These are phyloP conservation scores for Galaxias olidus DNA, from an alignment of 2,797 vertebrate species.

Conservation along the genomic window DNA sequence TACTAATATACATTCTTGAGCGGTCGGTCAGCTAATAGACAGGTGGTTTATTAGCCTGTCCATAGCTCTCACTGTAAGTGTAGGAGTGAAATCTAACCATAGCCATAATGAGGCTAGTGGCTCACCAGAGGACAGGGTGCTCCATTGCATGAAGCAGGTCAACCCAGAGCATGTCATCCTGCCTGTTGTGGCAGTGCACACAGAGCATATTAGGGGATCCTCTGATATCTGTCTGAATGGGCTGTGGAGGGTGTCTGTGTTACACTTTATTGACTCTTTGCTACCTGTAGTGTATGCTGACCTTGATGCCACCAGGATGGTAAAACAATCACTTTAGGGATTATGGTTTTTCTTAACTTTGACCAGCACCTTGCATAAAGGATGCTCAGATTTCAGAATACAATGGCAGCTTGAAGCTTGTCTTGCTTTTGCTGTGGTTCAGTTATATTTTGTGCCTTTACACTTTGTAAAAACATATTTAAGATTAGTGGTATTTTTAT, in stretches of 20 bases:
- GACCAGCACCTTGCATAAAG: not conserved
- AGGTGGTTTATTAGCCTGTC: conserved; percentile 51
- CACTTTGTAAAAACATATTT: conserved; percentile 17
- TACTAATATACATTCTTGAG: too few relatives aligned
- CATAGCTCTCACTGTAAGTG: conserved; percentile 48
- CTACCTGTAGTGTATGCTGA: conserved; percentile 16
- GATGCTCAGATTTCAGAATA: not conserved
- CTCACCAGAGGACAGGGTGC: conserved; percentile 32
- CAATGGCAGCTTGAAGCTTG: conserved; percentile 1
- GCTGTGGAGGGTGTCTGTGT: conserved; percentile 33
- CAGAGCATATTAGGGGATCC: conserved; percentile 34
- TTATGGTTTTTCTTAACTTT: not conserved
- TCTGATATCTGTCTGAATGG: conserved; percentile 40
- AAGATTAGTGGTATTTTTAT: too few relatives aligned
- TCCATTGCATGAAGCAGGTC: conserved; percentile 26
- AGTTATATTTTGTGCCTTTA: conserved; percentile 15
- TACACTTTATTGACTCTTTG: conserved; percentile 16
- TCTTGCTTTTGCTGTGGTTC: conserved; percentile 9
- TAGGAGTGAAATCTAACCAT: conserved; percentile 45
- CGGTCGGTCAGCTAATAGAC: too few relatives aligned
- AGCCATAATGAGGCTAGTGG: conserved; percentile 51
- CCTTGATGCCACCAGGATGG: conserved; percentile 12
- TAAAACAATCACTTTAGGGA: not conserved
- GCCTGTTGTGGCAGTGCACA: conserved; percentile 43
- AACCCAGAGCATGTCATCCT: conserved; percentile 30